Conservation (phyloP, 1,140 invertebrate species). For the Scaptomyza montana region DNA sequence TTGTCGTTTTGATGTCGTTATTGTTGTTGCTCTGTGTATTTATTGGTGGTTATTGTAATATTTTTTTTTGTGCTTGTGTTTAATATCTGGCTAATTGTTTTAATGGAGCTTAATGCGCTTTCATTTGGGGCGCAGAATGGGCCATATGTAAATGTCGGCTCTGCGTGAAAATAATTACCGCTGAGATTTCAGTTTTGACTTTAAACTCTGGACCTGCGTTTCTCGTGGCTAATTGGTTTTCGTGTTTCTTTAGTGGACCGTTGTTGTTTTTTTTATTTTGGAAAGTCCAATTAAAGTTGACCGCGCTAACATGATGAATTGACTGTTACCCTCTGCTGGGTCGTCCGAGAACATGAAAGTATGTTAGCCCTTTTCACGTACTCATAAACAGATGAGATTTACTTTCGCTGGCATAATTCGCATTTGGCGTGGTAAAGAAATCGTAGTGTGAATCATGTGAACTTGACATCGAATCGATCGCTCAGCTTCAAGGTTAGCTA, state of each 20-base stretch:
- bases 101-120: constrained; percentile 50
- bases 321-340: constrained; percentile 5
- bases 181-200: constrained; percentile 30
- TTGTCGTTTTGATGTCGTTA: constrained; percentile 1
- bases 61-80: constrained; percentile 18
- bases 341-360: constrained; percentile 42
- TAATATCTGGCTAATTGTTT: constrained; percentile 47
- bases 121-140: constrained; percentile 45
- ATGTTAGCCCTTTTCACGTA: background rate
- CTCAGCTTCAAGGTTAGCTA: constrained; percentile 68
- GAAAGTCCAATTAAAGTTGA: constrained; percentile 69
- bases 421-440: constrained; percentile 11
- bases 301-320: constrained; percentile 12
- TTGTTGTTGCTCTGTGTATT: constrained; percentile 11
- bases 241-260: constrained; percentile 26
- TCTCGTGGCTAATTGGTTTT: constrained; percentile 60
- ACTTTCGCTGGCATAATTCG: constrained; percentile 56
- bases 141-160: constrained; percentile 56
- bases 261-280: constrained; percentile 42
- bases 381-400: background rate
- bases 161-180: constrained; percentile 42
- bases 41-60: constrained; percentile 22
- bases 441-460: constrained; percentile 42
- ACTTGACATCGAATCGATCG: constrained; percentile 69
- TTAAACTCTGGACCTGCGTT: constrained; percentile 24